Base-by-base conservation (phyloP, 2,797 vertebrate species). In the Hypotaenidia philippensis region DNA sequence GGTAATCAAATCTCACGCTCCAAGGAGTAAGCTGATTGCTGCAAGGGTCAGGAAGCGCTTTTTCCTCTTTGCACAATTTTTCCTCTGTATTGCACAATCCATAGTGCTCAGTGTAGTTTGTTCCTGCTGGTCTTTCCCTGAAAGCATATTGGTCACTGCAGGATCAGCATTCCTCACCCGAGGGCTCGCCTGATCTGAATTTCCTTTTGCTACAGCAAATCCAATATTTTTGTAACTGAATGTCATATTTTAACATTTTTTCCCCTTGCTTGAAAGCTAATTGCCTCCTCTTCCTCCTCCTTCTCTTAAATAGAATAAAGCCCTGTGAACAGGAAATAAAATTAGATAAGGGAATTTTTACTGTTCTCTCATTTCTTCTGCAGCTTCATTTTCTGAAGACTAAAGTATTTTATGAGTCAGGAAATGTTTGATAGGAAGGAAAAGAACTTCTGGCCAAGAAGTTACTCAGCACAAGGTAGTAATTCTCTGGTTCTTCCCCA, bases 1-100 rank as follows among this genome's bases (percentile, higher is more conserved):
- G 60, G 63, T 87, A 89, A 95, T 95, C 49, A 83, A 93, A 96
- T 95, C 75, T 95, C 78, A 89, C 53, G 83, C 92, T 94, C 93
- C 19, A 2, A 70, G 77, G 86, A 84, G 19, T 76, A 84, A 82
- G 40, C 66, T 57, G 81, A 87, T 95, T 50, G 71, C 89, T 87
- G 81, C 45, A 91, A 76, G 90, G 71, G 56, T 63, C 78, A 80
- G 75, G 78, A 93, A 80, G 75, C 85, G 32, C 65, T 93, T 95
- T 64, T 72, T 80, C 7, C 1, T 82, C 49, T 82, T 92, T 71
- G 78, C 71, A 87, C 75, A 38, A 32, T 93, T 95, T 95, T 93
- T 83, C 79, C 60, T 65, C 75, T 95, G 70, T 64, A 31, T 84
- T 94, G 82, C 84, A 63, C 89, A 90, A 65, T 77, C 44, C 49